Percentiles rank a stretch among this genome's conserved stretches.
Evolutionary conservation across 2,888 invertebrate species (phyloP).

Genomic region (Pachliopta kotzebuea): DNA sequence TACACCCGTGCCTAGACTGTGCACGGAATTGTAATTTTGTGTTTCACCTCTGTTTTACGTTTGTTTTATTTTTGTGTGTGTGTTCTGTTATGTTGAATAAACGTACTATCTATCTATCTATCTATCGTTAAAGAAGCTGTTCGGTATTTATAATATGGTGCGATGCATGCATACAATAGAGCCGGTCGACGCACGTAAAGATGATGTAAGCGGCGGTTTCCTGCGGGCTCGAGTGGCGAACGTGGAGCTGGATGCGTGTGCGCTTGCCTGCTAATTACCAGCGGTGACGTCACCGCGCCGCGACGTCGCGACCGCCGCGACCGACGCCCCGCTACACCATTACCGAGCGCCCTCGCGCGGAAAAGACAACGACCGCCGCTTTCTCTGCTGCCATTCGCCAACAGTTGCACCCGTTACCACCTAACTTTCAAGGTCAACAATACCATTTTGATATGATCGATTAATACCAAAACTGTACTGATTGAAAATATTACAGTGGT

Average conservation of each 20-base stretch:
- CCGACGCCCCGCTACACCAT: slow-evolving; percentile 66
- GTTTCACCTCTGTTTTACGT: too few species aligned
- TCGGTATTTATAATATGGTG: slow-evolving; percentile 13
- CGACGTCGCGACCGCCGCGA: slow-evolving; percentile 49
- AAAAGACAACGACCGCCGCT: slow-evolving; percentile 78
- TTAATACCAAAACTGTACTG: neutral
- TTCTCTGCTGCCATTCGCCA: slow-evolving; percentile 58
- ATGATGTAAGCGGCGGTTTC: slow-evolving; percentile 74
- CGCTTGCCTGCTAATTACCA: slow-evolving; percentile 68
- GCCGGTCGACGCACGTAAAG: slow-evolving; percentile 52
- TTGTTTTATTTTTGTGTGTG: too few species aligned
- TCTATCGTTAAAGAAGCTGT: slow-evolving; percentile 11
- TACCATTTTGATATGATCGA: neutral
- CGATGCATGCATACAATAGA: slow-evolving; percentile 47
- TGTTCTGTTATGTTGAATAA: too few species aligned
- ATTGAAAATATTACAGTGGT: slow-evolving; percentile 1
- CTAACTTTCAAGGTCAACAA: slow-evolving; percentile 23
- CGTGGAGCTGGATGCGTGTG: slow-evolving; percentile 31
- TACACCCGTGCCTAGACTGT: too few species aligned
- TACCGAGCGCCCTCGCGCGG: slow-evolving; percentile 73
- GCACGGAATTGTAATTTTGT: too few species aligned
- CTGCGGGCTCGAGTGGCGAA: slow-evolving; percentile 62
- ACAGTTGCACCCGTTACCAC: slow-evolving; percentile 43
- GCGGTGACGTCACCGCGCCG: slow-evolving; percentile 69
- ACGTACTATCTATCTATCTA: too few species aligned